Conservation (phyloP, 2,113 vertebrate genomes). For the Coregonus clupeaformis region DNA sequence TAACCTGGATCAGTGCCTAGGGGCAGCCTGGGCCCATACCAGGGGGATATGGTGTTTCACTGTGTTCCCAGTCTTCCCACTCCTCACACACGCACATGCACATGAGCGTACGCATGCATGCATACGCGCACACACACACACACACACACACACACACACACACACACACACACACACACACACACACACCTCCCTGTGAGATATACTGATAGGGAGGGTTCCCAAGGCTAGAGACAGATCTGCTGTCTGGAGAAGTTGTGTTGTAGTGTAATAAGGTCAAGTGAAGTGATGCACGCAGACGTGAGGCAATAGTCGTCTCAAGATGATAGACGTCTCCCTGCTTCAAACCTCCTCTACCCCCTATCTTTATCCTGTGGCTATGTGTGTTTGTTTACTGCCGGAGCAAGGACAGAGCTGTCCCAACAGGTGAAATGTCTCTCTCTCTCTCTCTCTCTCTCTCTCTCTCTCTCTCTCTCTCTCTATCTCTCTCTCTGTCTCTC, state of each 20-base stretch:
- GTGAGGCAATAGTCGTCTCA: neutral
- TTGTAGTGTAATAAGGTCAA: neutral
- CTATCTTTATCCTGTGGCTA: too few relatives aligned
- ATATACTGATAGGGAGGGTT: constrained; percentile 4
- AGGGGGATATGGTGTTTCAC: constrained; percentile 42
- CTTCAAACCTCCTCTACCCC: too few relatives aligned
- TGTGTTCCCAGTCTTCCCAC: constrained; percentile 32
- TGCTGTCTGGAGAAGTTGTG: neutral
- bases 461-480: neutral
- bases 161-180: neutral
- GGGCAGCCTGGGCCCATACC: constrained; percentile 49
- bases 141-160: neutral
- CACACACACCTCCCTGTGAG: neutral
- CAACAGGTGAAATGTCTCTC: neutral
- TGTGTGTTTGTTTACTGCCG: too few relatives aligned
- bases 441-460: neutral
- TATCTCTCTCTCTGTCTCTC: neutral
- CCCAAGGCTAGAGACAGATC: neutral
- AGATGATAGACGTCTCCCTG: neutral
- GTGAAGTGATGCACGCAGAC: neutral
- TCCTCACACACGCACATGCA: constrained; percentile 6
- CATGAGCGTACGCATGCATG: too few relatives aligned
- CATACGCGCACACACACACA: neutral
- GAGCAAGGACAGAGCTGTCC: neutral
- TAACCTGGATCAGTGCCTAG: constrained; percentile 58